Evolutionary conservation across 2,113 vertebrate genomes (phyloP).

Genomic region (Macrotus californicus): DNA sequence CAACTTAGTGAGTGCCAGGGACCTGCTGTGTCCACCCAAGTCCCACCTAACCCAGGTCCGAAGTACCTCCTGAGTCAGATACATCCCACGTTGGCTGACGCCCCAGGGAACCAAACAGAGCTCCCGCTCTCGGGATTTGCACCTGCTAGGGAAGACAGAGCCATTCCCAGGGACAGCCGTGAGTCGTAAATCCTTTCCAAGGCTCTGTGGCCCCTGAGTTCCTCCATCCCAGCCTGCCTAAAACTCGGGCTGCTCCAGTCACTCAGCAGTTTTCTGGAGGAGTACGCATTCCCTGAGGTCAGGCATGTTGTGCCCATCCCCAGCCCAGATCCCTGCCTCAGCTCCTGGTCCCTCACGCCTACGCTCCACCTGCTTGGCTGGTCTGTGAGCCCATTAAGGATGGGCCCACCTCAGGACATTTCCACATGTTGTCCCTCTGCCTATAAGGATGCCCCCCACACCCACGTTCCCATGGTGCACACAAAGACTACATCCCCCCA

Average conservation of each 20-base stretch:
- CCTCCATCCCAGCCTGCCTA: neutral
- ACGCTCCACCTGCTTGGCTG: neutral
- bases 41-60: neutral
- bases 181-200: neutral
- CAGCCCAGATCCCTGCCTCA: neutral
- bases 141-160: neutral
- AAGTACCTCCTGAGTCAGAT: neutral
- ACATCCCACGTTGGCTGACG: rapidly evolving
- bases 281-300: no score
- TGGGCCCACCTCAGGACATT: neutral
- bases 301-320: neutral
- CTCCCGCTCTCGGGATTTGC: neutral
- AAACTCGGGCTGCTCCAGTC: neutral
- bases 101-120: neutral
- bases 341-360: no score
- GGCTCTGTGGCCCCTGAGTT: neutral
- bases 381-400: neutral
- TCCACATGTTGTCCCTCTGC: neutral
- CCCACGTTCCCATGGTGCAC: neutral
- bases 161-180: neutral
- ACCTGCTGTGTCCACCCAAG: neutral
- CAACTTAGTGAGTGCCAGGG: neutral
- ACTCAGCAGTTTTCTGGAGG: neutral
- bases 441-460: neutral
- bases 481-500: neutral